Evolutionary conservation across 2,113 vertebrate species (phyloP).

Genomic region (Neogale vison): DNA sequence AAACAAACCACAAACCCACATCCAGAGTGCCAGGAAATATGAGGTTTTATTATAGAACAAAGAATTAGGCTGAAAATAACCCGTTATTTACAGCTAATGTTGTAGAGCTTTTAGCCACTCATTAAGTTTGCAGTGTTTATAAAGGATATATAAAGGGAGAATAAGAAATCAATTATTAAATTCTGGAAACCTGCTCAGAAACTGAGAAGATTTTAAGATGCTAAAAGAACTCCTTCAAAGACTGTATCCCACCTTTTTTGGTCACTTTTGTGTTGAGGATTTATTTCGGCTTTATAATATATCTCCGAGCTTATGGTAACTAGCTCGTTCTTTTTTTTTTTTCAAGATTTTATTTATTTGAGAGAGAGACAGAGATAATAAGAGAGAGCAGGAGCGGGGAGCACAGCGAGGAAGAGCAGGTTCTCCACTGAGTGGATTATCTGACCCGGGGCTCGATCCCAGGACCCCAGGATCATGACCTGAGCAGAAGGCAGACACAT

Average conservation of each 20-base stretch:
- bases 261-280: conserved; percentile 2
- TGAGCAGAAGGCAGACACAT: too few species aligned
- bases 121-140: neutral
- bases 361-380: neutral
- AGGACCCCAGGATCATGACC: neutral
- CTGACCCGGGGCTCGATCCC: neutral
- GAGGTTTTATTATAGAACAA: conserved; percentile 1
- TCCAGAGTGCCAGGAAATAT: neutral
- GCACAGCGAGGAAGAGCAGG: too few species aligned
- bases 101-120: neutral
- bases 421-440: too few species aligned
- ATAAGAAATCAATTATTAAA: conserved; percentile 38
- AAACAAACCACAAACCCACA: neutral
- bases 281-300: conserved; percentile 3
- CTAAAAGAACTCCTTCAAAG: conserved; percentile 28
- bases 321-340: neutral
- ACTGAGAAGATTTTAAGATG: neutral
- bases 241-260: neutral
- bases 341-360: neutral
- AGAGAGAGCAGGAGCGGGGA: neutral
- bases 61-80: neutral
- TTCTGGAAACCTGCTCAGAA: neutral
- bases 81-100: neutral
- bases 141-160: neutral
- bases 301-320: neutral